Conservation (phyloP, 2,113 vertebrate species). For the Hippocampus mohnikei region DNA sequence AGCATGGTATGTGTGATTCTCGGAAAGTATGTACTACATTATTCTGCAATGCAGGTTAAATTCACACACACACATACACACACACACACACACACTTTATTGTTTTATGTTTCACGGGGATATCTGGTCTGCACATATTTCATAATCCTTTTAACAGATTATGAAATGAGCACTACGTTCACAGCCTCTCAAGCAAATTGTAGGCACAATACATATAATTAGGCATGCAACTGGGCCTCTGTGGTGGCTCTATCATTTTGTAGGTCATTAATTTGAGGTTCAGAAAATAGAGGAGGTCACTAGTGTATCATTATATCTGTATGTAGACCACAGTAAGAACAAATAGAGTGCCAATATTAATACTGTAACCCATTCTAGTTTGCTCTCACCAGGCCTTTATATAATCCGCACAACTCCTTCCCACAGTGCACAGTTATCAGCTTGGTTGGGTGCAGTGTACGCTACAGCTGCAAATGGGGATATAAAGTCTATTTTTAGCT, state of each 20-base stretch:
- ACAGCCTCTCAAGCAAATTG: background rate
- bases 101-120: background rate
- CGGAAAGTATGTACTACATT: background rate
- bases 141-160: background rate
- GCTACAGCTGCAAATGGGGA: conserved; percentile 47
- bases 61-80: background rate
- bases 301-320: background rate
- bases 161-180: background rate
- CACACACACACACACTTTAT: too few species aligned
- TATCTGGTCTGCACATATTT: background rate
- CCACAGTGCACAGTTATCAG: conserved; percentile 22
- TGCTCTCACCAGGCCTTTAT: conserved; percentile 2
- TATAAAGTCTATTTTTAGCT: conserved; percentile 62
- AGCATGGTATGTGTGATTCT: background rate
- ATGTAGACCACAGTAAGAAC: background rate
- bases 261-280: background rate
- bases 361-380: conserved; percentile 6
- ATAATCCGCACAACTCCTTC: conserved; percentile 14
- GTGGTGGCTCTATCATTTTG: background rate
- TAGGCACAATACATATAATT: background rate
- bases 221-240: background rate
- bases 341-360: background rate
- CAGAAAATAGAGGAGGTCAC: background rate
- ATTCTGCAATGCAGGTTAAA: background rate
- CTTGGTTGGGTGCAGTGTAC: conserved; percentile 45